These are phyloP conservation scores for Blastomussa wellsi DNA, from an alignment of 92 coral and sea anemone genomes.

Conservation along the genomic window DNA sequence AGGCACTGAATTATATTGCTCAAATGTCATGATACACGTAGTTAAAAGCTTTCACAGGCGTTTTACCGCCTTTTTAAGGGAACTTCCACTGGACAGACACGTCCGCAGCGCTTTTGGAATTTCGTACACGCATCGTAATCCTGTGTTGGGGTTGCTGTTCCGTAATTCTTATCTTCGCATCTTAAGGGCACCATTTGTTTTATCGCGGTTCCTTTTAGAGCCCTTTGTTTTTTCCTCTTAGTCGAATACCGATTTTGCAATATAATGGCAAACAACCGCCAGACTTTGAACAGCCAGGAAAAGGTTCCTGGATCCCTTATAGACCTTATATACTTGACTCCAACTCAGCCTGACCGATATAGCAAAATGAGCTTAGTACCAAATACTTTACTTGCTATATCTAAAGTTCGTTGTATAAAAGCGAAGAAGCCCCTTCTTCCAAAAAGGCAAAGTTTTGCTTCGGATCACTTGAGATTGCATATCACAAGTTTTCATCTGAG, in stretches of 20 bases:
- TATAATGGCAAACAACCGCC: neutral
- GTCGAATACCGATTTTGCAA: constrained; percentile 13
- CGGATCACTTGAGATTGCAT: neutral
- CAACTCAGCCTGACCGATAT: neutral
- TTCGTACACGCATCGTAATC: neutral
- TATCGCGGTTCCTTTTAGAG: constrained; percentile 19
- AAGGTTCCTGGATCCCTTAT: neutral
- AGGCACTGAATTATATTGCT: neutral
- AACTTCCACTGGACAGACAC: neutral
- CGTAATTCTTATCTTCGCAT: constrained; percentile 5
- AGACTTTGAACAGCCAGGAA: neutral
- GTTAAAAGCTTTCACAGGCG: neutral
- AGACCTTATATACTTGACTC: neutral
- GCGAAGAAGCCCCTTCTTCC: neutral
- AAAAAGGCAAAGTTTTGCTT: neutral
- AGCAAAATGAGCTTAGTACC: neutral
- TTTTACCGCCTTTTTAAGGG: neutral
- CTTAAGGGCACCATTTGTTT: constrained; percentile 14
- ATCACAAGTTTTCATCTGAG: neutral
- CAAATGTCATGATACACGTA: neutral
- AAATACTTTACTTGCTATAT: neutral
- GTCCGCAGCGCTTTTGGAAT: neutral
- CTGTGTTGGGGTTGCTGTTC: constrained; percentile 1
- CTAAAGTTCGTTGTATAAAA: neutral
- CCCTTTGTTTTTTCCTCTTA: constrained; percentile 2